Conservation (phyloP, 64 coral and sea anemone species). For the Trachythela sp. region DNA sequence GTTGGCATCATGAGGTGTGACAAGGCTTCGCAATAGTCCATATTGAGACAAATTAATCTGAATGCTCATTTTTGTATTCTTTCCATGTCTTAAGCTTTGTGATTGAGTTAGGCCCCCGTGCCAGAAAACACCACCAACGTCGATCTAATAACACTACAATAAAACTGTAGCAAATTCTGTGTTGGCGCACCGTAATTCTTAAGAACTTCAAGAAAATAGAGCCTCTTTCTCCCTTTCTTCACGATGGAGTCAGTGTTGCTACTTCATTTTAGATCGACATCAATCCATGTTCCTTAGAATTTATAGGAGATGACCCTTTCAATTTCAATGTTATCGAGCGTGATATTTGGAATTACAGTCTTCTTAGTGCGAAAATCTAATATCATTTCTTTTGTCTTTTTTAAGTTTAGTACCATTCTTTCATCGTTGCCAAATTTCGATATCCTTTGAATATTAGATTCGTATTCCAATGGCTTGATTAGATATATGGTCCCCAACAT, state of each 20-base stretch:
- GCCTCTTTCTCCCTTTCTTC: conserved; percentile 3
- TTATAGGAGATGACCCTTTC: neutral
- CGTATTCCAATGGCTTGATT: conserved; percentile 20
- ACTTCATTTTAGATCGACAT: conserved; percentile 1
- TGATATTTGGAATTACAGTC: neutral
- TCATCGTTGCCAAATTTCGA: neutral
- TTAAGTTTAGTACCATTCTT: conserved; percentile 9
- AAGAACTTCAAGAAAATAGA: neutral
- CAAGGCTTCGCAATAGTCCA: neutral
- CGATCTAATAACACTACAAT: neutral
- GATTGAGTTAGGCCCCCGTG: too few species aligned
- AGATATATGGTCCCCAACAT: neutral
- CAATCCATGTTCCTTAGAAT: neutral
- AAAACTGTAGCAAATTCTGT: neutral
- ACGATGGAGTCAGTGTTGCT: neutral
- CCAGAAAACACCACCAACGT: neutral
- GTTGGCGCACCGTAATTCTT: neutral
- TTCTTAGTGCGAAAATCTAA: conserved; percentile 7
- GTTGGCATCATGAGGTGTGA: neutral
- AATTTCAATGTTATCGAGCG: neutral
- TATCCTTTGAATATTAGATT: conserved; percentile 10
- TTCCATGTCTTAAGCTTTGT: neutral
- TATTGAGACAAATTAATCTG: neutral
- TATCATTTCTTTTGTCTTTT: conserved; percentile 26
- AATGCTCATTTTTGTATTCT: neutral